Evolutionary conservation across 2,113 vertebrate genomes (phyloP), one percentile per base, ranked within the genome.

Genomic region (Dasypus novemcinctus): DNA sequence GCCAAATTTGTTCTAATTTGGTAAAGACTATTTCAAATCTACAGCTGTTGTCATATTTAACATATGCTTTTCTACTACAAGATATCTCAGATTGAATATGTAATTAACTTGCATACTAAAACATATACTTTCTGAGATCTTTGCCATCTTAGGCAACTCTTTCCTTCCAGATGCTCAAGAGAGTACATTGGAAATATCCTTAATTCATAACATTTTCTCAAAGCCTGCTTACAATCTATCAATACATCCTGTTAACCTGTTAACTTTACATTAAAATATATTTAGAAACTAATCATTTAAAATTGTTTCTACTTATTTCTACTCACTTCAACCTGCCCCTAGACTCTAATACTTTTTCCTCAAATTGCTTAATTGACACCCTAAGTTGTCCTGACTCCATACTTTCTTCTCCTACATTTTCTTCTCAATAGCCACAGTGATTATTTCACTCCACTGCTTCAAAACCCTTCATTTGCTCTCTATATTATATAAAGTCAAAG

Each of bases 11-110:
- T 91, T 74, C 12, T 61, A 46, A 81, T 38, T 74, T 79, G 18
- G 4, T 74, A 95, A 79, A 88, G n/a, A 89, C 52, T 63, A 94
- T 85, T 95, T 88, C 57, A 90, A 23, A 74, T 81, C 41, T 46
- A 69, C 29, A 64, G 25, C 25, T 76, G 43, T 61, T 63, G 61
- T 63, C 17, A 46, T 11, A 75, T n/a, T 54, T 79, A 85, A 54
- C 57, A 57, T 91, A 92, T 71, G 41, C 31, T 85, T 85, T 94
- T 85, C 63, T 87, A 81, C n/a, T n/a, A 75, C 2, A 4, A 69
- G 23, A 9, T n/a, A 80, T 71, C 43, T 75, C 80, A 57, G 46
- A 63, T 75, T 85, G 88, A 92, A 88, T 66, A 75, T 94, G 10
- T 23, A 41, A 29, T 89, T 49, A 89, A 93, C 15, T 38, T 21